Evolutionary conservation across 2,888 invertebrate genomes (phyloP).

Genomic region (Choristoneura rosaceana): DNA sequence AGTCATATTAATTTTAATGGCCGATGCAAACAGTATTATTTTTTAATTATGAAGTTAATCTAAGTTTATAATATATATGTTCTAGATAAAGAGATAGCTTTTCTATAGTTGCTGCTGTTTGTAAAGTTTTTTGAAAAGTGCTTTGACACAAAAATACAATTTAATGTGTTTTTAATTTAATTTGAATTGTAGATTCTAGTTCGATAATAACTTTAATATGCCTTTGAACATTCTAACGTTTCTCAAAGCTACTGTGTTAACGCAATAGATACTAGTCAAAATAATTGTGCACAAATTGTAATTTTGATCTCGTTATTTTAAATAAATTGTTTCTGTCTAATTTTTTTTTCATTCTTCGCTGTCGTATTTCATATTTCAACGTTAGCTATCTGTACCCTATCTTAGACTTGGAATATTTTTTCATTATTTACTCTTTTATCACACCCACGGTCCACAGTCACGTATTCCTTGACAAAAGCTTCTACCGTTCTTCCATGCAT

Average conservation of each 20-base stretch:
- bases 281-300: constrained; percentile 32
- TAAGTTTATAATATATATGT: too few species aligned
- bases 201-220: neutral
- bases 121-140: too few species aligned
- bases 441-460: too few species aligned
- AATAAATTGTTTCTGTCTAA: constrained; percentile 23
- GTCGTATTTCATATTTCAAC: neutral
- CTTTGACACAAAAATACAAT: neutral
- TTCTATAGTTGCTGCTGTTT: too few species aligned
- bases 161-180: neutral
- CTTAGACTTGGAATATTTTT: too few species aligned
- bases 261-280: constrained; percentile 25
- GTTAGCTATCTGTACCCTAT: neutral
- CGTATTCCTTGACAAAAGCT: too few species aligned
- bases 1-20: neutral
- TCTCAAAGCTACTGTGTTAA: neutral
- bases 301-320: constrained; percentile 35
- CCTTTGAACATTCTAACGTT: constrained; percentile 15
- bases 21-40: neutral
- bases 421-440: too few species aligned
- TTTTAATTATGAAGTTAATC: too few species aligned
- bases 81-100: too few species aligned
- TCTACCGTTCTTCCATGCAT: too few species aligned
- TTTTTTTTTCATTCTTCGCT: neutral
- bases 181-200: neutral